Base-by-base conservation (phyloP, 2,797 vertebrate species). In the Esox masquinongy region DNA sequence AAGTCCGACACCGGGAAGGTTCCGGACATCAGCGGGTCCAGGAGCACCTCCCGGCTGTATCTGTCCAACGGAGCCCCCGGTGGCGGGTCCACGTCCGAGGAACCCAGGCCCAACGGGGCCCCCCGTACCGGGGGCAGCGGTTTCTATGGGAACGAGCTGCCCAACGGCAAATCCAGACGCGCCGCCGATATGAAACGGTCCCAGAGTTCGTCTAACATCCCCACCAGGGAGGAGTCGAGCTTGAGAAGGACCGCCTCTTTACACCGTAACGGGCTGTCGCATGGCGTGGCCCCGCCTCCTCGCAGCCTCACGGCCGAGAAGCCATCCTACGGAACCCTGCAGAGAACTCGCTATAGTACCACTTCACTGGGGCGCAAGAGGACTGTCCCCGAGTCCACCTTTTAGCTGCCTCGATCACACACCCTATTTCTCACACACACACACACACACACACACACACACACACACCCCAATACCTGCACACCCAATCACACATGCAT, bases 301-400 rank as follows among this genome's bases (percentile, higher is more conserved):
- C 88, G 88, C 64, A 88, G 78, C 66, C 75, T 82, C 47, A 74
- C 88, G 0, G 22, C 86, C 0, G 94, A 95, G 34, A 95, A 94
- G 83, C 76, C 79, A 0, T 85, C 92, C 16, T 84, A 80, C 0
- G 72, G 86, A 66, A 91, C 91, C 17, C 83, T 95, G 80, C 95
- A 93, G 81, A 92, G 91, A 68, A 92, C 91, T 63, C 93, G 91
- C 17, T 96, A 95, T 88, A 95, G 93, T 85, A 91, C 89, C 1
- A 88, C 89, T 2, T 95, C 95, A 0, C 92, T 96, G 79, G 93
- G 94, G 19, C 92, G 91, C 66, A 94, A 94, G 81, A 95, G 87
- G 84, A 87, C 90, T 0, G 95, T 98, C 47, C 96, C 95, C 0
- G 97, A 97, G 85, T 97, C 96, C 73, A 97, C 96, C 90, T 97